Conservation (phyloP, 2,113 vertebrate genomes). For the Corythoichthys intestinalis region DNA sequence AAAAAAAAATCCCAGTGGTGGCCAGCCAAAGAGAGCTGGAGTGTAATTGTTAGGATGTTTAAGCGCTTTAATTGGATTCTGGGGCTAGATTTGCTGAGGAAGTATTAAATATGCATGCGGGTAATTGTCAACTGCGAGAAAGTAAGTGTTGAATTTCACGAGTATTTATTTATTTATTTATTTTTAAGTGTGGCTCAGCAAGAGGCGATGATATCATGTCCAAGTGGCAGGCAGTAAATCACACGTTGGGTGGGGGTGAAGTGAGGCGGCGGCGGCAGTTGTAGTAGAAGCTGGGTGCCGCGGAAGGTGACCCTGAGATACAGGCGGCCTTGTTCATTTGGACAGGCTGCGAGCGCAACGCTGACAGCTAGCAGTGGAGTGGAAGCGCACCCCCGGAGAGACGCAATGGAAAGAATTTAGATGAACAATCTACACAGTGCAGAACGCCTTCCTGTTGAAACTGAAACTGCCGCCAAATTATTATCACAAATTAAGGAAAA, state of each 20-base stretch:
- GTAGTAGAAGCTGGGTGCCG: conserved; percentile 14
- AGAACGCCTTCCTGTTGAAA: conserved; percentile 33
- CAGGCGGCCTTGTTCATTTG: conserved; percentile 23
- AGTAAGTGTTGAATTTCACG: not conserved
- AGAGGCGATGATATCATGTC: not conserved
- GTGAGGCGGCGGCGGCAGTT: not conserved
- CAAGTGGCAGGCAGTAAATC: conserved; percentile 3
- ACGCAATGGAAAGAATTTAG: conserved; percentile 55
- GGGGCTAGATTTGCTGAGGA: not conserved
- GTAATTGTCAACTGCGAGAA: not conserved
- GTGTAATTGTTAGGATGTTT: not conserved
- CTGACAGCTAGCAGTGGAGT: conserved; percentile 53
- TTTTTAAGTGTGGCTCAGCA: not conserved
- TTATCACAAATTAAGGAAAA: not conserved
- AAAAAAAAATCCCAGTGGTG: not conserved
- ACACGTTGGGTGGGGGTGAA: not conserved
- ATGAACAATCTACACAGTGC: conserved; percentile 48
- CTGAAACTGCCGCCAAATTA: conserved; percentile 17
- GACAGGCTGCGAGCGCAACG: conserved; percentile 46
- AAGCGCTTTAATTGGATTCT: conserved; percentile 7
- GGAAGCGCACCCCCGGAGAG: conserved; percentile 54
- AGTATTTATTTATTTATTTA: not conserved
- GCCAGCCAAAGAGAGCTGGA: not conserved
- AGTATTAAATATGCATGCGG: not conserved
- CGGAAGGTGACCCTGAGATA: conserved; percentile 62